Evolutionary conservation across 1,140 invertebrate genomes (phyloP), one percentile per base, ranked within the genome.

Genomic region (Megalonaias nervosa): DNA sequence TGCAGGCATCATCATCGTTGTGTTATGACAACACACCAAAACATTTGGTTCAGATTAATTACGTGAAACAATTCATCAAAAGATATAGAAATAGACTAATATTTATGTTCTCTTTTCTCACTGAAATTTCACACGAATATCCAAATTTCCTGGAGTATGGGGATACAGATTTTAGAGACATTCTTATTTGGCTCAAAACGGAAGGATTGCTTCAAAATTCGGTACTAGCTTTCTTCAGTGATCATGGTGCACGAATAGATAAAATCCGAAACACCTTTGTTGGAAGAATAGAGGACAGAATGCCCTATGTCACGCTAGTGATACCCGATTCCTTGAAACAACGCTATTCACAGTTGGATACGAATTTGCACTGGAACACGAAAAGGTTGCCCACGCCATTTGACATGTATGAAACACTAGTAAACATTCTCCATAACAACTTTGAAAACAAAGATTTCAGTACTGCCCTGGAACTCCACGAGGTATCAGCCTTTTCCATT

Each of bases 181-280:
- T 92, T 80, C 87, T 92, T 12, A 80, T 76, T 55, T 78, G 79
- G 57, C 74, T 92, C 38, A 80, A 90, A 59, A 67, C 83, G 13
- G 77, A 77, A n/a, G 82, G 86, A n/a, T 82, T 83, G 26, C 81
- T 93, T 3, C 87, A 93, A 23, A 90, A 93, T 80, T 93, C 94
- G 0, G 88, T 93, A 0, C 88, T 98, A 0, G 92, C 98, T 31
- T 93, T 98, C 19, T 92, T 97, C 81, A 97, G 96, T 84, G 98
- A 99, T 90, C 98, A 99, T 88, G 97, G 98, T 82, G 94, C 97
- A 85, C 90, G 97, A 59, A 98, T 95, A 91, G 97, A 97, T 2
- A 91, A 92, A 6, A 94, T 97, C 21, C 88, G 95, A 55, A 90
- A 93, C 79, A 98, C 97, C 0, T 94, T 95, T 87, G 93, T 92